Evolutionary conservation across 2,888 invertebrate genomes (phyloP).

Genomic region (Lysandra bellargus): DNA sequence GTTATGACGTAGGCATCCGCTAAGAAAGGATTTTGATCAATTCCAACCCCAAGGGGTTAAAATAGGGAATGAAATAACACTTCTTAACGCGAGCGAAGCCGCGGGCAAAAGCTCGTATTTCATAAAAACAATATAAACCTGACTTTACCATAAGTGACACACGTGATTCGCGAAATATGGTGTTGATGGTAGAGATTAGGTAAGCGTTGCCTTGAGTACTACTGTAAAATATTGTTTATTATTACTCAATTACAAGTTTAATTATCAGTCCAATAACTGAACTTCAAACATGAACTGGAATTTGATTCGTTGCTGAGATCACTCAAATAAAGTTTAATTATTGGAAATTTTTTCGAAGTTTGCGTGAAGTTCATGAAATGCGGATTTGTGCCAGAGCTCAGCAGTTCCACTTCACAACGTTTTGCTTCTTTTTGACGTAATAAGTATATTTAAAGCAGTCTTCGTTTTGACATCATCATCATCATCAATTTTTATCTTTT

Average conservation of each 20-base stretch:
- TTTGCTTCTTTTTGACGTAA: conserved; percentile 23
- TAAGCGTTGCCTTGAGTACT: background rate
- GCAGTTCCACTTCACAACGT: background rate
- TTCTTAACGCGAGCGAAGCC: no score
- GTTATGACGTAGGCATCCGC: no score
- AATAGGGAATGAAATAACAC: no score
- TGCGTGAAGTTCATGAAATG: conserved; percentile 6
- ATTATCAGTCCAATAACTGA: background rate
- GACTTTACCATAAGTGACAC: background rate
- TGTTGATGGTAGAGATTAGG: background rate
- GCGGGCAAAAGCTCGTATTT: background rate
- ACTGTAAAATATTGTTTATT: background rate
- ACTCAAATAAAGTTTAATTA: conserved; percentile 18
- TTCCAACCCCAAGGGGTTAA: no score
- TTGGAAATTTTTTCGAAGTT: conserved; percentile 27
- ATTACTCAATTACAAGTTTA: background rate
- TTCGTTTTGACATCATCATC: background rate
- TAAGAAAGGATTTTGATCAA: no score
- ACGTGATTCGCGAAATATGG: background rate
- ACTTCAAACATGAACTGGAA: background rate
- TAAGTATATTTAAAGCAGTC: background rate
- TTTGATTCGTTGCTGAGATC: background rate
- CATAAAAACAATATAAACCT: background rate
- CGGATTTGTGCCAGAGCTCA: conserved; percentile 17
- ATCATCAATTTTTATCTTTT: background rate